Conservation (phyloP, 2,797 vertebrate species). For the Hipposideros larvatus region DNA sequence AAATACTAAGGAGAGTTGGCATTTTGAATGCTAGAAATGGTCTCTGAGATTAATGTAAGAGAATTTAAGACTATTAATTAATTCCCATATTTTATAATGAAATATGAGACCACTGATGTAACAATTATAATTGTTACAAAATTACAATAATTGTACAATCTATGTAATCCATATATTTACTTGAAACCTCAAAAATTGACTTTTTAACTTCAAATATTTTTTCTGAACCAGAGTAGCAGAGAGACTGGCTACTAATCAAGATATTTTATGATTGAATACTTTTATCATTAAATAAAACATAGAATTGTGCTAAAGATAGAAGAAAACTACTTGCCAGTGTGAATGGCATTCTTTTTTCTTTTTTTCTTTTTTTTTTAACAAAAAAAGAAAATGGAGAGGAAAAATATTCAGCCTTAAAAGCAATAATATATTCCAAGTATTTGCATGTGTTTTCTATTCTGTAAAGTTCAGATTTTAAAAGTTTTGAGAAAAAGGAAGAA, state of each 20-base stretch:
- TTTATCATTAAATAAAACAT: slow-evolving; percentile 72
- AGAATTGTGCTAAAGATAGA: slow-evolving; percentile 81
- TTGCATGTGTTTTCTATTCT: slow-evolving; percentile 69
- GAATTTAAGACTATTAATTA: slow-evolving; percentile 6
- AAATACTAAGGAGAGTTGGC: slow-evolving; percentile 25
- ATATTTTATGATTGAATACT: slow-evolving; percentile 71
- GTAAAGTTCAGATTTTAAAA: slow-evolving; percentile 18
- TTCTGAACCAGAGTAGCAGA: slow-evolving; percentile 63
- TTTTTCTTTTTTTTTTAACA: no score
- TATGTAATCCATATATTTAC: slow-evolving; percentile 25
- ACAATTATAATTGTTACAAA: slow-evolving; percentile 45
- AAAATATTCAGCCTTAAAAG: slow-evolving; percentile 45
- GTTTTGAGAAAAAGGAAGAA: slow-evolving; percentile 23
- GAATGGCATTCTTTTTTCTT: slow-evolving; percentile 72
- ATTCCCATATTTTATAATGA: slow-evolving; percentile 2
- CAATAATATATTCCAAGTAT: slow-evolving; percentile 60
- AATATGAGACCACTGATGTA: not conserved
- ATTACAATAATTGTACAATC: slow-evolving; percentile 19
- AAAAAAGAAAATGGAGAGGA: slow-evolving; percentile 71
- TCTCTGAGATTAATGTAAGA: not conserved
- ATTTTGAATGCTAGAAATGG: not conserved
- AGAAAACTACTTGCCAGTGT: slow-evolving; percentile 76
- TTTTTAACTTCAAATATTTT: slow-evolving; percentile 68
- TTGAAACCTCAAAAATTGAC: slow-evolving; percentile 71
- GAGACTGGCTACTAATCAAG: slow-evolving; percentile 73